phyloP scores from a whole-genome alignment of 2,888 invertebrate genomes.

The Trypoxylon attenuatum region DNA sequence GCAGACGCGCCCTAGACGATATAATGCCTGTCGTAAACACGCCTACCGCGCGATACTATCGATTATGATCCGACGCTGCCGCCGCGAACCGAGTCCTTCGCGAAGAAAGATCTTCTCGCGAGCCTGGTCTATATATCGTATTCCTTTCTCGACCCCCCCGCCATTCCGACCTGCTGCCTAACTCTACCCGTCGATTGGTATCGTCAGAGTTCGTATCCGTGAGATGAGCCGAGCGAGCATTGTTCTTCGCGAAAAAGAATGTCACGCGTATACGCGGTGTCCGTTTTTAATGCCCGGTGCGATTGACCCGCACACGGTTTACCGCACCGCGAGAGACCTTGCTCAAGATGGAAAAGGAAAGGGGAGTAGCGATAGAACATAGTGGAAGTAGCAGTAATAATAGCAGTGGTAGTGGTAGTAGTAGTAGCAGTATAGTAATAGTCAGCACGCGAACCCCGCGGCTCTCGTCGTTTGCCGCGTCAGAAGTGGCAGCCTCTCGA shows the following conservation, averaged over 20 bases:
- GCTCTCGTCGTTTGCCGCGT: slow-evolving; percentile 1
- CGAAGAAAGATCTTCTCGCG: neutral
- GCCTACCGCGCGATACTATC: slow-evolving; percentile 40
- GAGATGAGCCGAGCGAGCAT: neutral
- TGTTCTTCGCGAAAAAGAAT: slow-evolving; percentile 18
- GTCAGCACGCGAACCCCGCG: slow-evolving; percentile 23
- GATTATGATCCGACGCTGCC: slow-evolving; percentile 31
- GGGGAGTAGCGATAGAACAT: neutral
- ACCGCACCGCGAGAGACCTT: slow-evolving; percentile 48
- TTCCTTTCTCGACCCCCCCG: neutral
- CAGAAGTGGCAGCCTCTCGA: neutral
- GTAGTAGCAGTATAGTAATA: too few species aligned
- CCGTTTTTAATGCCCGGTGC: slow-evolving; percentile 41
- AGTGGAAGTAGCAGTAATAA: neutral
- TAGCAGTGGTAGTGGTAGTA: neutral
- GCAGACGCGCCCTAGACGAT: slow-evolving; percentile 32
- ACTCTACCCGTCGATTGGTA: neutral
- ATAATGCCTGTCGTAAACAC: slow-evolving; percentile 43
- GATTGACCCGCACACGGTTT: slow-evolving; percentile 18
- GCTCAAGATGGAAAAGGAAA: slow-evolving; percentile 19
- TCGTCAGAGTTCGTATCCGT: neutral
- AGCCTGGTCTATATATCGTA: slow-evolving; percentile 2
- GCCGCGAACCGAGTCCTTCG: slow-evolving; percentile 7
- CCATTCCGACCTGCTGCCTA: too few species aligned
- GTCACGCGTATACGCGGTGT: slow-evolving; percentile 24